These are phyloP conservation scores for Delphinapterus leucas DNA, from an alignment of 2,113 vertebrate genomes.

Conservation along the genomic window DNA sequence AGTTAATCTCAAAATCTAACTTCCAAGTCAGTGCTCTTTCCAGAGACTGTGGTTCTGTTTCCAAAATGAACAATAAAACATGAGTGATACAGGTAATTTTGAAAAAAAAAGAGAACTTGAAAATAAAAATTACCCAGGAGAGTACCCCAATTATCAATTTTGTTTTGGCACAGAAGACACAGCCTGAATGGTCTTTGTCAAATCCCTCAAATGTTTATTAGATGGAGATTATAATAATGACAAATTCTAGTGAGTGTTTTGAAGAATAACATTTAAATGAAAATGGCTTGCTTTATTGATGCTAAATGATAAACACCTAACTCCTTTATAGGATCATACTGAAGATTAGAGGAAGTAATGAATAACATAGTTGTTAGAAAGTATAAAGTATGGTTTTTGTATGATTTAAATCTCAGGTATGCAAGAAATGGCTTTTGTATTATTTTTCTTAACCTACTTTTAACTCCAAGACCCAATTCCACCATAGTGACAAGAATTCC, in stretches of 20 bases:
- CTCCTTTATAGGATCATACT: not conserved
- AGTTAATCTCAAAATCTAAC: not conserved
- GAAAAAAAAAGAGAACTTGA: not conserved
- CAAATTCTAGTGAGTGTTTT: not conserved
- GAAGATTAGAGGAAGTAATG: not conserved
- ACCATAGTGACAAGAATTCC: not conserved
- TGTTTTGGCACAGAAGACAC: slow-evolving; percentile 12
- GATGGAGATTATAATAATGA: not conserved
- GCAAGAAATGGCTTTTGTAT: not conserved
- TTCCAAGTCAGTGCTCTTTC: not conserved
- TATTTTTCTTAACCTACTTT: slow-evolving; percentile 1
- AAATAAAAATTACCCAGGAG: not conserved
- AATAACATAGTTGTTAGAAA: not conserved
- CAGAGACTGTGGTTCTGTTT: not conserved
- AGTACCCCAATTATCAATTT: slow-evolving; percentile 1
- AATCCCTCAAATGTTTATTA: slow-evolving; percentile 37
- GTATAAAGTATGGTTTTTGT: not conserved
- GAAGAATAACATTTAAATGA: slow-evolving; percentile 26
- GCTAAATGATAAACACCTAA: slow-evolving; percentile 20
- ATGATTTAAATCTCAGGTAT: not conserved
- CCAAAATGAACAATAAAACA: not conserved
- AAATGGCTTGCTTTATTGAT: not conserved
- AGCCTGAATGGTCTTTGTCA: slow-evolving; percentile 2
- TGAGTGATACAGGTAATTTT: not conserved
- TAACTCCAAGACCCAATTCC: not conserved